Base-by-base conservation (phyloP, 2,888 invertebrate species). In the Mythimna lalbum region DNA sequence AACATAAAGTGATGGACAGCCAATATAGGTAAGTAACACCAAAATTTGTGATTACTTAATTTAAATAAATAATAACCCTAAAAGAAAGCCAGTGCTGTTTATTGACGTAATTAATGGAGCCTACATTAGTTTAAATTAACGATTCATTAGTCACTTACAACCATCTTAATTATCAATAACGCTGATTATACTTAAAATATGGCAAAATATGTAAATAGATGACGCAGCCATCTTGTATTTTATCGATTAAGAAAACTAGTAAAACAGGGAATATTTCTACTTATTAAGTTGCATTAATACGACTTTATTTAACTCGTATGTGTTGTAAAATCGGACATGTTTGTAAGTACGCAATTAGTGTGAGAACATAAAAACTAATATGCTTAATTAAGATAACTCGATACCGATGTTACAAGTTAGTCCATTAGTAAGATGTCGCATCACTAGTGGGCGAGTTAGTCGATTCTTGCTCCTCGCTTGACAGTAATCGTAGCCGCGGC, bases 311-410 rank as follows among this genome's bases (percentile, higher is more conserved):
- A 49, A 5, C 59, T 33, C 49, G 39, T 64, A 23, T 64, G 50
- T 50, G 67, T 72, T 74, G 47, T 82, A 69, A 69, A 71, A 66
- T 49, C 61, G 69, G 64, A 71, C 78, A 67, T 73, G 75, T 83
- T 70, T 65, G 62, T 69, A 73, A 80, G 63, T 62, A 70, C 69
- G 73, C 65, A 74, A 83, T 80, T 76, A 82, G 69, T 56, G 73
- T 56, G 64, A 63, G 57, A 52, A 60, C 73, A 84, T 83, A 80
- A 83, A 82, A 83, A 74, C 69, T 69, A 82, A 84, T 84, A 76
- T 78, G 21, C 53, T 80, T 84, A 76, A 80, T 83, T 82, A 82
- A 84, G 83, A 83, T 80, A 73, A 61, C 69, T 73, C 67, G 71
- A 71, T 78, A 57, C 67, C n/a, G 74, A 78, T 73, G 72, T 77